Conservation (phyloP, 2,888 invertebrate species). For the Caenorhabditis panamensis region DNA sequence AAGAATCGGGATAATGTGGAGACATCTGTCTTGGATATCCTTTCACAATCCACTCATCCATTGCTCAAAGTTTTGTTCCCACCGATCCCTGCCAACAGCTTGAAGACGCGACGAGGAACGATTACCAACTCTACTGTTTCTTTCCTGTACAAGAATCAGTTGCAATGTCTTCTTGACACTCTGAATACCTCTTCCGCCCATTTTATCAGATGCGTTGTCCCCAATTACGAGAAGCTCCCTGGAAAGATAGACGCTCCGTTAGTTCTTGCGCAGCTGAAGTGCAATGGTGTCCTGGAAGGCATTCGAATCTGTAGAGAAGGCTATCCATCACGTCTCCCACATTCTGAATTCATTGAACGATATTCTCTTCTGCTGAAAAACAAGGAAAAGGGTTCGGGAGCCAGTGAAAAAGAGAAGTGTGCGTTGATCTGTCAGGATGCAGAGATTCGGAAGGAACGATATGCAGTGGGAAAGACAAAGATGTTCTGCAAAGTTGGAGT, state of each 20-base stretch:
- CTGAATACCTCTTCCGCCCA: constrained; percentile 79
- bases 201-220: constrained; percentile 81
- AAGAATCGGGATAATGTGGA: constrained; percentile 81
- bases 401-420: constrained; percentile 44
- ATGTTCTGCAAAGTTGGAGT: constrained; percentile 79
- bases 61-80: constrained; percentile 74
- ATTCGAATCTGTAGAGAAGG: constrained; percentile 99
- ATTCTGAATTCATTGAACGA: constrained; percentile 99
- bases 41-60: constrained; percentile 73
- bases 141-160: constrained; percentile 74
- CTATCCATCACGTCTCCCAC: constrained; percentile 99
- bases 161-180: constrained; percentile 76
- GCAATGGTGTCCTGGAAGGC: constrained; percentile 99
- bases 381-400: constrained; percentile 23
- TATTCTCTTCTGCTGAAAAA: constrained; percentile 83
- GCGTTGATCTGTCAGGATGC: constrained; percentile 52
- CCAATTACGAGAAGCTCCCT: constrained; percentile 79
- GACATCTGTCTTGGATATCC: constrained; percentile 80
- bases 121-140: constrained; percentile 69
- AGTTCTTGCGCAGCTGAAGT: constrained; percentile 77
- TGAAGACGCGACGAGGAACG: constrained; percentile 62
- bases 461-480: constrained; percentile 76
- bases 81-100: constrained; percentile 42
- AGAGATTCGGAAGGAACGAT: constrained; percentile 64
- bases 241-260: constrained; percentile 75